Evolutionary conservation across 2,113 vertebrate species (phyloP).

Genomic region (Aphelocoma coerulescens): DNA sequence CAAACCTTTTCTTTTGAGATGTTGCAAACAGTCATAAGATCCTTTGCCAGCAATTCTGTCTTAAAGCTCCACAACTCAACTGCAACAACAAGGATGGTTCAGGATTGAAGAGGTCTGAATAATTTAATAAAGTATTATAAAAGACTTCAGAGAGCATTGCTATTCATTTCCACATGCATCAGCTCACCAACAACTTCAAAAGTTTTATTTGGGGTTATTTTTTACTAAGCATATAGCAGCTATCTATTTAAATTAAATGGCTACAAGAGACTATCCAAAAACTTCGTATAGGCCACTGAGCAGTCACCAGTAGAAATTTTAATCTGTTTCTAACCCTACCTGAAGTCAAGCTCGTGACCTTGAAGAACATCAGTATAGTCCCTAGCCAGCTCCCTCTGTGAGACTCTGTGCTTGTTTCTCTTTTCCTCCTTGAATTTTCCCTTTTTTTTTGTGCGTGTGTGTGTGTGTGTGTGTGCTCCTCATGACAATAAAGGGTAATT

Average conservation of each 20-base stretch:
- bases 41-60: background rate
- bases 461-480: background rate
- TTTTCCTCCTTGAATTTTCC: background rate
- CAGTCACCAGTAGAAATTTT: background rate
- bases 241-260: background rate
- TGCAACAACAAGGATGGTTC: background rate
- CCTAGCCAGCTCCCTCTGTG: background rate
- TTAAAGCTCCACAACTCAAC: background rate
- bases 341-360: background rate
- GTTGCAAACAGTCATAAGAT: background rate
- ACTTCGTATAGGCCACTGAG: background rate
- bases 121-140: background rate
- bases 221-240: background rate
- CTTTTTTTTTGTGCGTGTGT: too few species aligned
- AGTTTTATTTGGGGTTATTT: background rate
- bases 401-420: background rate
- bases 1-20: background rate
- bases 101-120: background rate
- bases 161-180: background rate
- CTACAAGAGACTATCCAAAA: background rate
- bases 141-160: background rate
- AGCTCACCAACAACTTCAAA: background rate
- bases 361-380: background rate
- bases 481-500: background rate
- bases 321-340: background rate